Evolutionary conservation across 2,113 vertebrate genomes (phyloP).

Genomic region (Phaethornis superciliosus): DNA sequence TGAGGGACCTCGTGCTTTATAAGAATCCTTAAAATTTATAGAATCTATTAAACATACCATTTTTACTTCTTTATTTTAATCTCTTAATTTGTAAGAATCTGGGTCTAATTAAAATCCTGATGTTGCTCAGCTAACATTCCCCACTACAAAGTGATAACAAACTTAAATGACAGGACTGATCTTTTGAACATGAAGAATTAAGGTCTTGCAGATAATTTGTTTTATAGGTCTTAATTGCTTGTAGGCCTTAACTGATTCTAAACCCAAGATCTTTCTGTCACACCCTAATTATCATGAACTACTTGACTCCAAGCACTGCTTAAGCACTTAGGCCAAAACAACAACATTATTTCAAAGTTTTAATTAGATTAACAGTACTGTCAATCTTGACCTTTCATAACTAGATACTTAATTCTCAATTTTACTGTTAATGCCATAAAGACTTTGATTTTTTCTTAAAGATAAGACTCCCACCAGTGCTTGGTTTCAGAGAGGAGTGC

Average conservation of each 20-base stretch:
- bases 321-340: not conserved
- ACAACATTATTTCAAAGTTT: not conserved
- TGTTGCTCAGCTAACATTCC: not conserved
- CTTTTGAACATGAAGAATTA: not conserved
- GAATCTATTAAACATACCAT: not conserved
- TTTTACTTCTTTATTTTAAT: slow-evolving; percentile 9
- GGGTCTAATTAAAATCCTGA: slow-evolving; percentile 21
- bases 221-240: not conserved
- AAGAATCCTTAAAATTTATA: not conserved
- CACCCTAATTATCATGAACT: not conserved
- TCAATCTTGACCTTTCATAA: not conserved
- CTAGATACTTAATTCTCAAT: not conserved
- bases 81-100: not conserved
- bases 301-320: not conserved
- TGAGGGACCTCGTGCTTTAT: not conserved
- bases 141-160: not conserved
- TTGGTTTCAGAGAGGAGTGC: not conserved
- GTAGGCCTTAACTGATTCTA: not conserved
- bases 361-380: not conserved
- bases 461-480: not conserved
- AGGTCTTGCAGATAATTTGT: not conserved
- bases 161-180: not conserved
- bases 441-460: not conserved
- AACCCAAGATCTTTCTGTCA: not conserved
- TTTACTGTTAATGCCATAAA: not conserved